Conservation (phyloP, 2,797 vertebrate species). For the Spinibarbus caldwelli region DNA sequence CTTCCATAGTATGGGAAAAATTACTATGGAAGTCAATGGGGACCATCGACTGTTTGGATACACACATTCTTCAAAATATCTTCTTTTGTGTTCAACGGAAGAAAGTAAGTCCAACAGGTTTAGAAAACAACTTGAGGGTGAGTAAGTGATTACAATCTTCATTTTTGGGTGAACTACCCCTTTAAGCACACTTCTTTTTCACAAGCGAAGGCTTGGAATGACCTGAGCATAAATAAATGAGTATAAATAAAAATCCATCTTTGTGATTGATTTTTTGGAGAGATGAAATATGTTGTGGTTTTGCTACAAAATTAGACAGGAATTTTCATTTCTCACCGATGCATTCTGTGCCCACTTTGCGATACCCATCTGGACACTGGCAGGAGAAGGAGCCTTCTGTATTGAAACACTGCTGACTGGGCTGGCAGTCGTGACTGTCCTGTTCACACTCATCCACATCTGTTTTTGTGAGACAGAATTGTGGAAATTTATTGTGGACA, state of each 20-base stretch:
- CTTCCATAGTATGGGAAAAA: background rate
- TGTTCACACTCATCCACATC: conserved; percentile 88
- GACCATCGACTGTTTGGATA: background rate
- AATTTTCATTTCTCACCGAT: conserved; percentile 80
- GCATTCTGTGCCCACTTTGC: conserved; percentile 87
- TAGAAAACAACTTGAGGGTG: background rate
- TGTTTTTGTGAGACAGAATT: conserved; percentile 65
- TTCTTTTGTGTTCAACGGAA: background rate
- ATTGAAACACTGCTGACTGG: conserved; percentile 90
- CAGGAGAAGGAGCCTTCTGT: conserved; percentile 86
- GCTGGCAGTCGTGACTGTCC: conserved; percentile 87
- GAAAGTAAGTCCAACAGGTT: background rate
- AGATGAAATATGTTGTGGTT: background rate
- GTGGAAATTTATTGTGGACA: conserved; percentile 26
- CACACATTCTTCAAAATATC: background rate
- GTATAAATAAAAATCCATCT: background rate
- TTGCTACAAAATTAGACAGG: background rate
- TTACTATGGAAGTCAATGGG: background rate
- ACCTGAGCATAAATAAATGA: background rate
- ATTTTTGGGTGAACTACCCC: background rate
- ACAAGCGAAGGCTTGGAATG: background rate
- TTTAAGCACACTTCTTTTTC: background rate
- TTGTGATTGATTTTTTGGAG: background rate
- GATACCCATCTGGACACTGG: conserved; percentile 89
- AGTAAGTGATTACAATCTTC: background rate